Base-by-base conservation (phyloP, 2,888 invertebrate genomes). In the Meghimatium bilineatum region DNA sequence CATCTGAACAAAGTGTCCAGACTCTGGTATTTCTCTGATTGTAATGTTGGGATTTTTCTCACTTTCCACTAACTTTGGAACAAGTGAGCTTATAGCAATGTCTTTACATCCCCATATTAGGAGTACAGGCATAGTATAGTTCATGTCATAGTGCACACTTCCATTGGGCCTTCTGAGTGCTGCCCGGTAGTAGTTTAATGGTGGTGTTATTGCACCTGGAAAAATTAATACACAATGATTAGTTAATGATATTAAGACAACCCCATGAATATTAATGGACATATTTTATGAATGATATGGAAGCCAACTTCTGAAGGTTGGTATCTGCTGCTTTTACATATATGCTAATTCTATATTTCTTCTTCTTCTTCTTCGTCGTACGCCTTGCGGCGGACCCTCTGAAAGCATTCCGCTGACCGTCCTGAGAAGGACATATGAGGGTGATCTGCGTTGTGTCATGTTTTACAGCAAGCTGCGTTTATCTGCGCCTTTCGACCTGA, bases 1-100 rank as follows among this genome's bases (percentile, higher is more conserved):
- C 92, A 96, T 96, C 89, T 96, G 96, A 0, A 96, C 96, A 94
- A 96, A 96, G 93, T 97, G 96, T 38, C 95, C 95, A 8, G 95
- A 95, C 93, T 94, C 95, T 36, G 95, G 95, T 83, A 95, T 95
- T 90, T 95, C 95, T 88, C 96, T 95, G 0, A 95, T 95, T 32
- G 96, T 96, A 87, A 95, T 95, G 1, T 69, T 56, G 1, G 84
- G 84, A n/a, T 71, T 63, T 34, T 49, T 52, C 29, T 36, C n/a
- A 14, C 72, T 32, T 49, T 72, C 74, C 14, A 80, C 49, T 32
- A 60, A 1, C 29, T 74, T 75, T n/a, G 89, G 87, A 36, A 90
- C 49, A 1, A 86, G 88, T 36, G 79, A 84, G n/a, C 88, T 86
- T 38, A 91, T 82, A n/a, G 87, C 88, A 38, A 78, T 26, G 63